Conservation (phyloP, 2,888 invertebrate genomes). For the Drosophila maculinotata region DNA sequence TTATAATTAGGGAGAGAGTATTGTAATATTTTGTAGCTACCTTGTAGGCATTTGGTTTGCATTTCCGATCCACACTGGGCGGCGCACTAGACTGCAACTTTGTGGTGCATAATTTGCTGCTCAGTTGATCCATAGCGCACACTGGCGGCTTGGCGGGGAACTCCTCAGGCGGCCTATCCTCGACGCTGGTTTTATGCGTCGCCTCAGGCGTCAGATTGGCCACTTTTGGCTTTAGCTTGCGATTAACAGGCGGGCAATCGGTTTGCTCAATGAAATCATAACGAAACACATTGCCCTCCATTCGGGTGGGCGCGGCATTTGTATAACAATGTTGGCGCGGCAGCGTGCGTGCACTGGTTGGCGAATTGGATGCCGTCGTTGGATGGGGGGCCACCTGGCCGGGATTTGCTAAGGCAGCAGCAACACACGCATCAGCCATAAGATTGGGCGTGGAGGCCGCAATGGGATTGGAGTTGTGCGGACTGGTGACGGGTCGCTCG, state of each 20-base stretch:
- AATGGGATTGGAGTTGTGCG: conserved; percentile 80
- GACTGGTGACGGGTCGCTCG: conserved; percentile 75
- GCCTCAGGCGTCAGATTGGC: conserved; percentile 25
- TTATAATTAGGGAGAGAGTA: too few relatives aligned
- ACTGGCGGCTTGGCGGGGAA: conserved; percentile 82
- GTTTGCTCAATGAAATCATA: conserved; percentile 85
- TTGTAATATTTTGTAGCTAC: conserved; percentile 64
- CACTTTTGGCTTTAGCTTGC: conserved; percentile 90
- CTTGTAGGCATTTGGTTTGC: conserved; percentile 87
- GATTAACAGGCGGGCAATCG: conserved; percentile 90
- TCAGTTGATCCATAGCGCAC: conserved; percentile 62
- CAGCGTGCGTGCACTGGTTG: conserved; percentile 74
- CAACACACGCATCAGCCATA: conserved; percentile 64
- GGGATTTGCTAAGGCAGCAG: conserved; percentile 9
- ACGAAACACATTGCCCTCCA: conserved; percentile 86
- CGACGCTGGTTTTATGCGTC: conserved; percentile 49
- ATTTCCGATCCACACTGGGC: conserved; percentile 88
- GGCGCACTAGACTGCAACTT: conserved; percentile 81
- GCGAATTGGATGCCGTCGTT: conserved; percentile 38
- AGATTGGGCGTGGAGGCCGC: conserved; percentile 84
- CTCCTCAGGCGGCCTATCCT: conserved; percentile 82
- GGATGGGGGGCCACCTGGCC: conserved; percentile 9
- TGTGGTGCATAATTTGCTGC: conserved; percentile 60
- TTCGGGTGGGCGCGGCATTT: conserved; percentile 86
- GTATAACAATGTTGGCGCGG: conserved; percentile 86